Evolutionary conservation across 2,888 invertebrate species (phyloP), one percentile per base, ranked within the genome.

Genomic region (Liodrosophila aerea): DNA sequence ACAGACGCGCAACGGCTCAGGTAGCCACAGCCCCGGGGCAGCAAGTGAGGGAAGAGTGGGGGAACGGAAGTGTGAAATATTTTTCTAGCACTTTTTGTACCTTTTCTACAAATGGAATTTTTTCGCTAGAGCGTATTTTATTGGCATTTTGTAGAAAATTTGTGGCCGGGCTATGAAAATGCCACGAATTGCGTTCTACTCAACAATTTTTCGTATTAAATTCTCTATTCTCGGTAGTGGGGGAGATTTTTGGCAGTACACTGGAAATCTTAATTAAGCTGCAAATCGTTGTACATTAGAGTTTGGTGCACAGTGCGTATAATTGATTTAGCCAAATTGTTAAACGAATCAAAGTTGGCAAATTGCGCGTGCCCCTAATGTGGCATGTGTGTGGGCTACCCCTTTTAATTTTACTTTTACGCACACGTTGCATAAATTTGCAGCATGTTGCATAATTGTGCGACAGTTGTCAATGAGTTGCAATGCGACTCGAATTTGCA

Each of bases 291-390:
- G 41, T 40, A 30, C 33, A 49, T 49, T 51, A 37, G 27, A 40
- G 59, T 61, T 53, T 57, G 60, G 49, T 52, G 47, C 29, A 15
- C 40, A 36, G 58, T 53, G 61, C 78, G 75, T 74, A 81, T 80
- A 80, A 85, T 80, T 85, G 80, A 82, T 80, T 80, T 78, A 82
- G 82, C 82, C 71, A 84, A 78, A 78, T 76, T 77, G 82, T 74
- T 81, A 78, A 75, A 47, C 72, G 64, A 67, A 65, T 85, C 73
- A 85, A 75, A 73, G 73, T 53, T 50, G 63, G 58, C 68, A 76
- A 77, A 76, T 77, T 75, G 46, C 29, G 62, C 47, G 52, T 60
- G 41, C 59, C 58, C 46, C 62, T 51, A 61, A 58, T 71, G 52
- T 37, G 41, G 39, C 45, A 40, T 53, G 39, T 47, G 1, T 15